phyloP scores from a whole-genome alignment of 2,113 vertebrate species.

The Platichthys flesus region DNA sequence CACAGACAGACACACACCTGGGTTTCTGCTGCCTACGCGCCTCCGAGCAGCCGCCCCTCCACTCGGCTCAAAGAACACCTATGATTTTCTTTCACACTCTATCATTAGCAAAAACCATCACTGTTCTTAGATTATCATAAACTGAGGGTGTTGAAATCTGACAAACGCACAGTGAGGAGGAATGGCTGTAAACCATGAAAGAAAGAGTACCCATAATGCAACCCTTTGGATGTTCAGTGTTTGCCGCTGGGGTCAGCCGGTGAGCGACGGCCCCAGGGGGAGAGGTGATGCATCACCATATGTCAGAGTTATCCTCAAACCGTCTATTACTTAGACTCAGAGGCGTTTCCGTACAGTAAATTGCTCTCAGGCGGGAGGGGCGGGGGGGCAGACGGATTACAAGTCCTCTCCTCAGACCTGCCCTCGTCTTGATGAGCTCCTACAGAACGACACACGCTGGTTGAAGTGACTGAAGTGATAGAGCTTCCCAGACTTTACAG shows the following conservation, averaged over 20 bases:
- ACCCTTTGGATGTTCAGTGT: conserved; percentile 4
- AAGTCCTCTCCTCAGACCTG: conserved; percentile 39
- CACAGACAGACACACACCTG: conserved; percentile 23
- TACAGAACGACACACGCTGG: not conserved
- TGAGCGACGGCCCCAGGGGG: conserved; percentile 10
- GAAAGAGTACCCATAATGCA: not conserved
- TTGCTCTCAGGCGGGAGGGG: conserved; percentile 53
- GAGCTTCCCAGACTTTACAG: too few species aligned
- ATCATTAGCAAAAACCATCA: conserved; percentile 50
- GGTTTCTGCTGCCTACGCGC: conserved; percentile 25
- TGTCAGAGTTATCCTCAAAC: conserved; percentile 60
- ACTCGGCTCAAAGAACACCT: conserved; percentile 45
- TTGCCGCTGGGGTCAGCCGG: conserved; percentile 28
- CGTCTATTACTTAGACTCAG: conserved; percentile 56
- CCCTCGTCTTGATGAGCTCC: not conserved
- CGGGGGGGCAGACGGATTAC: conserved; percentile 66
- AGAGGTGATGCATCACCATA: conserved; percentile 53
- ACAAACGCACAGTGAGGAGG: not conserved
- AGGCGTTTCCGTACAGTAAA: conserved; percentile 37
- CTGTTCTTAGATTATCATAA: conserved; percentile 24
- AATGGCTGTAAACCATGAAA: not conserved
- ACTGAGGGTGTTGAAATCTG: conserved; percentile 17
- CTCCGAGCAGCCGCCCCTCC: conserved; percentile 16
- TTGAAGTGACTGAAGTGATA: too few species aligned
- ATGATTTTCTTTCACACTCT: conserved; percentile 52